Evolutionary conservation across 2,888 invertebrate genomes (phyloP).

Genomic region (Alloscopus bannaensis): DNA sequence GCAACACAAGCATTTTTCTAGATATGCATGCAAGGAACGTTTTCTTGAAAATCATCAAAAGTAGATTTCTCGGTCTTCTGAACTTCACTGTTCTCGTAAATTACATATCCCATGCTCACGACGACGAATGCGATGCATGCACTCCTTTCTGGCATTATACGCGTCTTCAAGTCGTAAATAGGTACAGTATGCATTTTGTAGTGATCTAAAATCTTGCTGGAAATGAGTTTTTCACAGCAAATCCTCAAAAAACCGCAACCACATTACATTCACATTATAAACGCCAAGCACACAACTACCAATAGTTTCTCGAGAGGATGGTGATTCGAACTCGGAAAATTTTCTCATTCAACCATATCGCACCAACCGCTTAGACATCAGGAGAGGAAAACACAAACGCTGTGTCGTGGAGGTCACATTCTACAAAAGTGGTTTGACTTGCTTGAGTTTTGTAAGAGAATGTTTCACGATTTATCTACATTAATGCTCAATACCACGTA

Average conservation of each 20-base stretch:
- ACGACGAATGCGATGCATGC: too few relatives aligned
- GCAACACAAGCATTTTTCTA: neutral
- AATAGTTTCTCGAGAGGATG: too few relatives aligned
- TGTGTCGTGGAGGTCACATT: too few relatives aligned
- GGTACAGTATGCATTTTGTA: too few relatives aligned
- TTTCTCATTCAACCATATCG: too few relatives aligned
- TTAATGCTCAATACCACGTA: neutral
- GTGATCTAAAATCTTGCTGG: constrained; percentile 23
- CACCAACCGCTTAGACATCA: too few relatives aligned
- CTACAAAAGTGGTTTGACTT: too few relatives aligned
- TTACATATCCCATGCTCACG: constrained; percentile 2
- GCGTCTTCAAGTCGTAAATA: too few relatives aligned
- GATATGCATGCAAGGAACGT: neutral
- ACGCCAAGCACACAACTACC: too few relatives aligned
- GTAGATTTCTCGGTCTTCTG: constrained; percentile 32
- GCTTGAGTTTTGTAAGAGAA: neutral
- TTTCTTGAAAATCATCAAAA: constrained; percentile 18
- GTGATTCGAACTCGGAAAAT: too few relatives aligned
- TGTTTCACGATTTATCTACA: neutral
- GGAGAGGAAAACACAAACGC: too few relatives aligned
- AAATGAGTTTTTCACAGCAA: constrained; percentile 11
- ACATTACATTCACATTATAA: constrained; percentile 26
- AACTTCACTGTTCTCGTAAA: constrained; percentile 17
- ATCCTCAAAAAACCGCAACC: constrained; percentile 25
- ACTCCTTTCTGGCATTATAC: too few relatives aligned